Conservation (phyloP, 2,888 invertebrate species). For the Parelbella ahira region DNA sequence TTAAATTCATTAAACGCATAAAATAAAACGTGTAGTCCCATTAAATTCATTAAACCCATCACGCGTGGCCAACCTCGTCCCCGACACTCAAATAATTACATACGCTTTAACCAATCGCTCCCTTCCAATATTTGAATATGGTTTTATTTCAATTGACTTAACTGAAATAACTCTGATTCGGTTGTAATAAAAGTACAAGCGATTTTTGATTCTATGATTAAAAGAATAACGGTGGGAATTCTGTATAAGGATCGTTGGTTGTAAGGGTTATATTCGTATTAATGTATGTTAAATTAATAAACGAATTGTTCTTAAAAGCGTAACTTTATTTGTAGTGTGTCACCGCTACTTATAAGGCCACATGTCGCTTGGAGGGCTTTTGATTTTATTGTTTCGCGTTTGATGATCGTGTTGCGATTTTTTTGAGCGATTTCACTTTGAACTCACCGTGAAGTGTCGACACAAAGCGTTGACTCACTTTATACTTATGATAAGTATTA, state of each 20-base stretch:
- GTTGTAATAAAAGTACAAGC: slow-evolving; percentile 1
- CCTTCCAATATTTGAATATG: slow-evolving; percentile 73
- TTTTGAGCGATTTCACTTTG: slow-evolving; percentile 33
- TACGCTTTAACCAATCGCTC: slow-evolving; percentile 73
- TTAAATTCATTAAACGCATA: slow-evolving; percentile 66
- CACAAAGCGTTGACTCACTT: too few species aligned
- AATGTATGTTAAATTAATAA: slow-evolving; percentile 48
- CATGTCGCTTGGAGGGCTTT: slow-evolving; percentile 76
- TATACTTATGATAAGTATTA: too few species aligned
- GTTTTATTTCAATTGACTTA: slow-evolving; percentile 70
- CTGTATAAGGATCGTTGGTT: slow-evolving; percentile 23
- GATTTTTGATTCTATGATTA: slow-evolving; percentile 29
- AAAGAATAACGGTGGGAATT: too few species aligned
- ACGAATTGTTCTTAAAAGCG: slow-evolving; percentile 66
- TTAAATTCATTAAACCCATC: slow-evolving; percentile 70
- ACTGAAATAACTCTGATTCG: slow-evolving; percentile 35
- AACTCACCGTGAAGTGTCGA: slow-evolving; percentile 27
- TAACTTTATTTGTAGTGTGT: slow-evolving; percentile 78
- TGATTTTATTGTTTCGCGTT: slow-evolving; percentile 56
- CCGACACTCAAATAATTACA: slow-evolving; percentile 70
- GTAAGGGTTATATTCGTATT: slow-evolving; percentile 40
- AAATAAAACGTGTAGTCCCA: slow-evolving; percentile 28
- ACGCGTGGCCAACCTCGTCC: slow-evolving; percentile 63
- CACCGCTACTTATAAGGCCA: slow-evolving; percentile 77
- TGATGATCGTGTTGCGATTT: slow-evolving; percentile 44